Evolutionary conservation across 2,888 invertebrate genomes (phyloP).

Genomic region (Epinotia nisella): DNA sequence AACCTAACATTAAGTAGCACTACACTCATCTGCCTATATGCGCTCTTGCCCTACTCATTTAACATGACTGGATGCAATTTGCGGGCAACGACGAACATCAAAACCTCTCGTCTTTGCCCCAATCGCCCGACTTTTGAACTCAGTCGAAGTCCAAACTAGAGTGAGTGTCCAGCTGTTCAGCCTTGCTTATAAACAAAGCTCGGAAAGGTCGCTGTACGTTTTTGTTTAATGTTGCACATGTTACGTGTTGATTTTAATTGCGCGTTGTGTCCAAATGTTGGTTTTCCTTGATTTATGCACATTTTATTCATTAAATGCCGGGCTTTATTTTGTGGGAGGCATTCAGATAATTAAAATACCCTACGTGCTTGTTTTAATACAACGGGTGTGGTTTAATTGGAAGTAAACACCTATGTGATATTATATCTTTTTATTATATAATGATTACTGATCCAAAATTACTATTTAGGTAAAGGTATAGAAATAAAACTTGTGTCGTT

Average conservation of each 20-base stretch:
- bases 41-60: neutral
- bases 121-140: slow-evolving; percentile 27
- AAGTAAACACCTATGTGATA: neutral
- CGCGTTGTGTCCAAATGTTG: slow-evolving; percentile 24
- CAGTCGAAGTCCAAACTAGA: neutral
- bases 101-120: slow-evolving; percentile 23
- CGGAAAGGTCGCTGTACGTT: neutral
- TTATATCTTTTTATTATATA: slow-evolving; percentile 2
- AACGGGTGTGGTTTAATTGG: slow-evolving; percentile 1
- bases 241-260: slow-evolving; percentile 28
- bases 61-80: neutral
- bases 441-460: neutral
- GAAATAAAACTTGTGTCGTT: neutral
- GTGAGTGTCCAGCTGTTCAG: neutral
- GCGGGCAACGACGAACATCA: slow-evolving; percentile 9
- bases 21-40: neutral
- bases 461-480: neutral
- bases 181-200: neutral
- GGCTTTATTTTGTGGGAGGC: slow-evolving; percentile 25
- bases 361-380: slow-evolving; percentile 7
- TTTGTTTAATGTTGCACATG: slow-evolving; percentile 6
- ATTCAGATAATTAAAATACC: slow-evolving; percentile 30
- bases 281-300: slow-evolving; percentile 23
- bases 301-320: slow-evolving; percentile 22
- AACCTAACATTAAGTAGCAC: neutral